Base-by-base conservation (phyloP, 2,113 vertebrate genomes). In the Oreotragus oreotragus region DNA sequence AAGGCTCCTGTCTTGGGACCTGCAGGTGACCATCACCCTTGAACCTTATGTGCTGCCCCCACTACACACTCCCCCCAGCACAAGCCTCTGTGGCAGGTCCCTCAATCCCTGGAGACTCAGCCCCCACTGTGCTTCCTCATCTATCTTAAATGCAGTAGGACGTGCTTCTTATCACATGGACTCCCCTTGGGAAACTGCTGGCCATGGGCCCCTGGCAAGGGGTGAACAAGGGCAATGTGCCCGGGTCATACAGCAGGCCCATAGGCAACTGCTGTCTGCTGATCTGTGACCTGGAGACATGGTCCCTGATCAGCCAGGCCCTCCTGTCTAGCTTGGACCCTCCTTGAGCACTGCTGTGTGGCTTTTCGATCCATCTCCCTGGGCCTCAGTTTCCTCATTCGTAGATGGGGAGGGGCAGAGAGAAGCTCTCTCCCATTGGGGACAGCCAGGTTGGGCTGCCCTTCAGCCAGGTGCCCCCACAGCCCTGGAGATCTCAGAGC, bases 201-300 rank as follows among this genome's bases (percentile, higher is more conserved):
- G 53, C 30, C n/a, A 5, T 3, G 8, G 76, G 86, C 5, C 23
- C 76, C 62, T 47, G 73, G 51, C 77, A 66, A 88, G 70, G 81
- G 49, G 27, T 2, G 2, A 25, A 47, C 28, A 53, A 39, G 0
- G n/a, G 33, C 2, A 23, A 6, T 25, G 5, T 7, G 70, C 12
- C 11, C 25, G 19, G 43, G 43, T 21, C 10, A 15, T 16, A 62
- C 3, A 36, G 60, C 47, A 21, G 6, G 4, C 53, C 79, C 3
- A 10, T 1, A 11, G 14, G 12, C 2, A 33, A n/a, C 10, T 28
- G n/a, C 58, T 33, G 3, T 28, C 84, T 55, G 55, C n/a, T 62
- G 70, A 70, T 25, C 49, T 17, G 21, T 1, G 30, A 49, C 43
- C 80, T 5, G 51, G 28, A 51, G 57, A 57, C 49, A 36, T 17